Conservation (phyloP, 2,888 invertebrate genomes). For the Synanthedon myopaeformis region DNA sequence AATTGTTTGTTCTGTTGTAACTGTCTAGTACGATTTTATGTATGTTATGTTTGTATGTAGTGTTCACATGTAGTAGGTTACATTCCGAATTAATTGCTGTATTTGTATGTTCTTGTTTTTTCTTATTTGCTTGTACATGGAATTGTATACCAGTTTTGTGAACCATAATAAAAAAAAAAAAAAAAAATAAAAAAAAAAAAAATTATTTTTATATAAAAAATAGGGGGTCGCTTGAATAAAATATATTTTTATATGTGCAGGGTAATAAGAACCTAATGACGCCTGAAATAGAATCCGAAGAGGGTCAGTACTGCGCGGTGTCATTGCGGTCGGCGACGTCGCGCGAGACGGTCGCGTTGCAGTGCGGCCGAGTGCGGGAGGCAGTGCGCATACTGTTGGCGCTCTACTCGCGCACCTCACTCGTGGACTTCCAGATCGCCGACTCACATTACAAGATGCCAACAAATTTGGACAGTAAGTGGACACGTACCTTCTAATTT, state of each 20-base stretch:
- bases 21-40: no score
- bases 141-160: no score
- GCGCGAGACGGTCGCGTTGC: constrained; percentile 73
- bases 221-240: background rate
- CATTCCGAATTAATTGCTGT: no score
- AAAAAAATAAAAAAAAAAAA: no score
- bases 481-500: background rate
- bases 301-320: constrained; percentile 78
- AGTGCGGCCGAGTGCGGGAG: constrained; percentile 80
- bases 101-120: no score
- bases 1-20: no score
- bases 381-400: constrained; percentile 86
- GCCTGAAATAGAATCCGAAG: constrained; percentile 76
- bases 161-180: no score
- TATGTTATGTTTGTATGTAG: no score
- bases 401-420: constrained; percentile 86
- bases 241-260: constrained; percentile 17
- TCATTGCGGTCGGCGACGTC: constrained; percentile 69
- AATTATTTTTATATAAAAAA: no score
- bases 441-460: constrained; percentile 70
- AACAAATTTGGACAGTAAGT: constrained; percentile 47
- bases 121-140: no score
- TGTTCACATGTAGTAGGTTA: no score
- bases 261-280: constrained; percentile 29
- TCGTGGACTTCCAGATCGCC: constrained; percentile 83